A percentile compares a stretch with the other conserved stretches of the same genome.
Evolutionary conservation across 2,888 invertebrate genomes (phyloP).

Genomic region (Heliconius cydno): DNA sequence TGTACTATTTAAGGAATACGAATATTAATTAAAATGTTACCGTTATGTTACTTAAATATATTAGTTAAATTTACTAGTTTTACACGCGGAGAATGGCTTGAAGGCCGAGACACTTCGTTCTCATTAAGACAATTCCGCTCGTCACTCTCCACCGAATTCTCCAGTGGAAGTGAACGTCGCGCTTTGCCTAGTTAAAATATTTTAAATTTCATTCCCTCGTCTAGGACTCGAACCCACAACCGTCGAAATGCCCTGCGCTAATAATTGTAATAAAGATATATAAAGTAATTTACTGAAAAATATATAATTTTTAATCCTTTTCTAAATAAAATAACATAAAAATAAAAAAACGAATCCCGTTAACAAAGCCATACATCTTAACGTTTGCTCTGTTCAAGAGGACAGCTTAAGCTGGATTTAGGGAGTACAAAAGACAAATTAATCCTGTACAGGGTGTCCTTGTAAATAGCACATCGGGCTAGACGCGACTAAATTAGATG

Average conservation of each 20-base stretch:
- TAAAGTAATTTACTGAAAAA: background rate
- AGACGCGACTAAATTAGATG: conserved; percentile 63
- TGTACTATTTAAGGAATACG: too few species aligned
- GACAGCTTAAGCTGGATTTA: conserved; percentile 8
- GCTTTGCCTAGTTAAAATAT: background rate
- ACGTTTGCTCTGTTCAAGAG: conserved; percentile 12
- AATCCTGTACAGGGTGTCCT: conserved; percentile 28
- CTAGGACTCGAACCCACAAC: background rate
- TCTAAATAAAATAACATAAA: background rate
- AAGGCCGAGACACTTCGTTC: background rate
- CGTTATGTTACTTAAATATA: too few species aligned
- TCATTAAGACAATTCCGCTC: background rate
- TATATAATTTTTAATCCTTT: background rate
- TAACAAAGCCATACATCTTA: conserved; percentile 17
- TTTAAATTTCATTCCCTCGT: background rate
- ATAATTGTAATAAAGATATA: background rate
- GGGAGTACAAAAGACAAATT: conserved; percentile 30
- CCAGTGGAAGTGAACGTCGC: background rate
- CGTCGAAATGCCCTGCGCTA: too few species aligned
- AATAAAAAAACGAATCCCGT: background rate
- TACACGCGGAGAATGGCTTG: too few species aligned
- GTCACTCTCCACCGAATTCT: background rate
- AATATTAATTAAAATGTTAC: too few species aligned
- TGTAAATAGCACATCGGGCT: conserved; percentile 46
- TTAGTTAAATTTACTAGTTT: too few species aligned